Evolutionary conservation across 92 coral and sea anemone species (phyloP).

Genomic region (Palythoa grandis): DNA sequence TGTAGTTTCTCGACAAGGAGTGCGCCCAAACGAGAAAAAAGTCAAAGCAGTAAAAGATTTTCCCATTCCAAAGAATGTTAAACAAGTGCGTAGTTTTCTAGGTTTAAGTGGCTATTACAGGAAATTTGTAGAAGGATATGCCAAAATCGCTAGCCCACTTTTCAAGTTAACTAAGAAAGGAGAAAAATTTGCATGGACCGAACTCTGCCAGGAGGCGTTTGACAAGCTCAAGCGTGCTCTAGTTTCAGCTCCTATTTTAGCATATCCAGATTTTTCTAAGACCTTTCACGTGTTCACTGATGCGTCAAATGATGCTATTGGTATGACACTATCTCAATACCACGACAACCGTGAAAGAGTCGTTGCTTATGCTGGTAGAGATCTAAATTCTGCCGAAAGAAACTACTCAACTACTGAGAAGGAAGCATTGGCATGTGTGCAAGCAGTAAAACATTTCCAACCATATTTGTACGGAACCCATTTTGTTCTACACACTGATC

Average conservation of each 20-base stretch:
- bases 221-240: constrained; percentile 34
- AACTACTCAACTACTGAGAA: neutral
- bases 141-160: constrained; percentile 36
- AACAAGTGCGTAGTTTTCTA: constrained; percentile 26
- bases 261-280: constrained; percentile 42
- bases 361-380: constrained; percentile 25
- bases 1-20: constrained; percentile 24
- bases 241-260: constrained; percentile 36
- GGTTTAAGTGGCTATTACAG: constrained; percentile 29
- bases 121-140: constrained; percentile 39
- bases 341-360: constrained; percentile 1
- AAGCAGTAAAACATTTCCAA: constrained; percentile 7
- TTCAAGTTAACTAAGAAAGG: constrained; percentile 33
- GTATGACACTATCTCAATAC: constrained; percentile 41
- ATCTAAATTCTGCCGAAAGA: neutral
- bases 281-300: constrained; percentile 50
- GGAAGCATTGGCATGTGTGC: constrained; percentile 4
- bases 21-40: constrained; percentile 35
- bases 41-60: constrained; percentile 28
- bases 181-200: constrained; percentile 48
- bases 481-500: neutral
- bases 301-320: constrained; percentile 40
- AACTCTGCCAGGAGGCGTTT: constrained; percentile 46
- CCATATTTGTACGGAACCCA: neutral
- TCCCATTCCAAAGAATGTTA: constrained; percentile 36